Conservation (phyloP, 2,888 invertebrate species). For the Spilosoma lubricipeda region DNA sequence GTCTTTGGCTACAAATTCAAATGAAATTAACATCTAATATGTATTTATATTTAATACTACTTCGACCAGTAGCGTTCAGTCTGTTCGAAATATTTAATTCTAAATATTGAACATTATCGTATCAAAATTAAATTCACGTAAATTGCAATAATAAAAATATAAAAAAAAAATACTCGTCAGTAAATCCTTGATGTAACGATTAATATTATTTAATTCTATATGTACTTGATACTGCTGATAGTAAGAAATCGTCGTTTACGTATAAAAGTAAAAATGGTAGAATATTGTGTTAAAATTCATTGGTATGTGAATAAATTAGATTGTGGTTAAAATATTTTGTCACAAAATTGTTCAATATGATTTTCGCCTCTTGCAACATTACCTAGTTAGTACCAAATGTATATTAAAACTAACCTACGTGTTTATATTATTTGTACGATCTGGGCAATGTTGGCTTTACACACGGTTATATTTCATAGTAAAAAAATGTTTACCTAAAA, state of each 20-base stretch:
- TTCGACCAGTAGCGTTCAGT: slow-evolving; percentile 40
- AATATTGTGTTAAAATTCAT: slow-evolving; percentile 35
- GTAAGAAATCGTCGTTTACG: slow-evolving; percentile 49
- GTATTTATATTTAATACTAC: slow-evolving; percentile 38
- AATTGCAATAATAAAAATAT: slow-evolving; percentile 17
- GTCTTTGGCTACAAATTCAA: slow-evolving; percentile 79
- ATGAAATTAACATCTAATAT: slow-evolving; percentile 44
- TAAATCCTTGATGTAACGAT: neutral
- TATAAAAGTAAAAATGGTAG: slow-evolving; percentile 59
- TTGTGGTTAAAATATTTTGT: slow-evolving; percentile 9
- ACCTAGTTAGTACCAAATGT: slow-evolving; percentile 14
- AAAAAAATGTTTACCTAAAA: slow-evolving; percentile 10
- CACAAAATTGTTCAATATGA: slow-evolving; percentile 9
- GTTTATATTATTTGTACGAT: slow-evolving; percentile 10
- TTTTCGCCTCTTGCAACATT: neutral
- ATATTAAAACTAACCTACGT: slow-evolving; percentile 13
- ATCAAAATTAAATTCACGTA: slow-evolving; percentile 17
- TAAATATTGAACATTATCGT: slow-evolving; percentile 27
- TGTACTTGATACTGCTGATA: slow-evolving; percentile 51
- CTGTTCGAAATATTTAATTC: slow-evolving; percentile 33
- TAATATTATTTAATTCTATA: slow-evolving; percentile 18
- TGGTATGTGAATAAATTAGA: slow-evolving; percentile 24
- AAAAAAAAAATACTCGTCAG: slow-evolving; percentile 6
- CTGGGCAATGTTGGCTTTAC: slow-evolving; percentile 11
- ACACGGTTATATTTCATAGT: neutral